Percentiles rank a stretch among this genome's conserved stretches.
phyloP scores from a whole-genome alignment of 1,140 invertebrate species.

The Dufourea novaeangliae region DNA sequence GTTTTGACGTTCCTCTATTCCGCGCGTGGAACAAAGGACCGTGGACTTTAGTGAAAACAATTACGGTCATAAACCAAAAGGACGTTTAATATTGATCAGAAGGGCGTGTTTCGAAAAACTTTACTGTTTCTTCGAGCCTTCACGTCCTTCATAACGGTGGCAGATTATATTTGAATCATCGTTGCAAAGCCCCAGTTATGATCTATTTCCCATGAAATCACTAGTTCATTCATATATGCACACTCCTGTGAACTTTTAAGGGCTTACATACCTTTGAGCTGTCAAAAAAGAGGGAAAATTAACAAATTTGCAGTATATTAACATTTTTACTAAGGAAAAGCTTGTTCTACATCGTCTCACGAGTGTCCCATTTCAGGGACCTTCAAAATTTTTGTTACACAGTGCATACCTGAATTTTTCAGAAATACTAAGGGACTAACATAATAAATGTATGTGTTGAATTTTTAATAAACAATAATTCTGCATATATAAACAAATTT shows the following conservation, averaged over 20 bases:
- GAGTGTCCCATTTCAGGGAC: too few species aligned
- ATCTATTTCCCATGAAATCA: neutral
- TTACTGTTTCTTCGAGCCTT: neutral
- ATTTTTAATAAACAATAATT: too few species aligned
- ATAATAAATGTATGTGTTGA: too few species aligned
- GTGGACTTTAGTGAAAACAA: neutral
- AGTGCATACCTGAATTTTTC: too few species aligned
- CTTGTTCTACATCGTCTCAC: too few species aligned
- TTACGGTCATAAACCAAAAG: neutral
- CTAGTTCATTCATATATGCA: neutral
- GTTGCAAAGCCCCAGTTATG: neutral
- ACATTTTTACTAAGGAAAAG: too few species aligned
- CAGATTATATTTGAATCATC: neutral
- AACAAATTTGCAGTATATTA: too few species aligned
- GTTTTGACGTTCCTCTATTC: neutral
- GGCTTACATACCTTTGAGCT: too few species aligned
- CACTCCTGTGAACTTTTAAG: neutral
- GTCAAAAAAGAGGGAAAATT: too few species aligned
- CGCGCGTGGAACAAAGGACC: neutral
- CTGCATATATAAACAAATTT: too few species aligned
- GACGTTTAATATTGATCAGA: constrained; percentile 36
- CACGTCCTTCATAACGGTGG: neutral
- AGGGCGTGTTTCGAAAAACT: neutral
- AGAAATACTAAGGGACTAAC: too few species aligned
- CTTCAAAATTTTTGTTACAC: too few species aligned